A percentile compares a stretch with the other conserved stretches of the same genome.
These are phyloP conservation scores for Oceanodroma leucorhoa DNA, from an alignment of 2,797 vertebrate genomes.

Conservation along the genomic window DNA sequence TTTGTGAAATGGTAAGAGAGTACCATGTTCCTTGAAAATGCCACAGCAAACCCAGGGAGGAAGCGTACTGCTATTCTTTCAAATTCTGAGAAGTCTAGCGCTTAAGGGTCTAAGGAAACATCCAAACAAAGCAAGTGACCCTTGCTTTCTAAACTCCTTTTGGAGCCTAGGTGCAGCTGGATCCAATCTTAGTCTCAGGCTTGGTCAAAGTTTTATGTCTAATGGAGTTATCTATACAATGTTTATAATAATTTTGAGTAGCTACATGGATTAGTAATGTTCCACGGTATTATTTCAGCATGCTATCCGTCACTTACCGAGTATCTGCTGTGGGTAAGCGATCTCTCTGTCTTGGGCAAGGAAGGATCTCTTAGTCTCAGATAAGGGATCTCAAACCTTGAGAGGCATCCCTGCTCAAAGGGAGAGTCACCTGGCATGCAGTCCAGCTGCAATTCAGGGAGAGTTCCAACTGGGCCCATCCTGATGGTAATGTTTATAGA, in stretches of 20 bases:
- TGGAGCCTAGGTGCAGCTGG: background rate
- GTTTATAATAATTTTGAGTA: background rate
- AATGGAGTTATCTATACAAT: background rate
- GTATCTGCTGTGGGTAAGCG: background rate
- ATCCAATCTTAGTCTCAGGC: background rate
- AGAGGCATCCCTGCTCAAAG: background rate
- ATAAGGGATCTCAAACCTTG: background rate
- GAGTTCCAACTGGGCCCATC: background rate
- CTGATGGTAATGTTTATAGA: background rate
- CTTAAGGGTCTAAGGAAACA: background rate
- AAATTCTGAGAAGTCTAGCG: background rate
- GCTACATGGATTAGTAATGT: background rate
- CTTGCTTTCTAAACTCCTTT: background rate
- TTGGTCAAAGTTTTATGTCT: background rate
- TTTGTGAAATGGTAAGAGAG: background rate
- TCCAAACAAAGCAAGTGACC: background rate
- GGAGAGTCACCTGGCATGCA: background rate
- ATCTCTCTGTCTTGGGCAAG: background rate
- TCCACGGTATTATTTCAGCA: background rate
- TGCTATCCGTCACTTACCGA: background rate
- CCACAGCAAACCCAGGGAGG: background rate
- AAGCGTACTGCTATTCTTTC: background rate
- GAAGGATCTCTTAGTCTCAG: background rate
- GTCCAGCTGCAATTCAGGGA: background rate
- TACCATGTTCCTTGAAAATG: background rate